Percentiles rank a stretch among this genome's conserved stretches.
Evolutionary conservation across 2,888 invertebrate genomes (phyloP).

Genomic region (Noctua janthe): DNA sequence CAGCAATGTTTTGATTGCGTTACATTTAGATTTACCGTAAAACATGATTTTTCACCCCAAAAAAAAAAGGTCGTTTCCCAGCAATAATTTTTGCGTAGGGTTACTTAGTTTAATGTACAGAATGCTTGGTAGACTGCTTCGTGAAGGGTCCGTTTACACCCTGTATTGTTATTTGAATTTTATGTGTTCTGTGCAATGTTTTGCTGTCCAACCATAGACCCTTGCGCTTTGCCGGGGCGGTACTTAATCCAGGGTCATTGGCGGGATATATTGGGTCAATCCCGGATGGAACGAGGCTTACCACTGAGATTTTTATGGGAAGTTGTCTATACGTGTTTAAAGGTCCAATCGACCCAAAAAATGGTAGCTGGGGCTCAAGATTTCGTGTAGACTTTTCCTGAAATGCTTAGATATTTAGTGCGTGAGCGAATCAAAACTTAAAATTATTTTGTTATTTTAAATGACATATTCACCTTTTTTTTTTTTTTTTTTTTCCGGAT

Average conservation of each 20-base stretch:
- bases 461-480: not conserved
- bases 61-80: no score
- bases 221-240: not conserved
- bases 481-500: no score
- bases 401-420: not conserved
- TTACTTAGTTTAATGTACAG: no score
- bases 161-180: not conserved
- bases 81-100: no score
- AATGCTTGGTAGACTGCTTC: no score
- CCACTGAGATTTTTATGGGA: slow-evolving; percentile 8
- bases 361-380: not conserved
- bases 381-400: not conserved
- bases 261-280: slow-evolving; percentile 32
- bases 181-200: not conserved
- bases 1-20: no score
- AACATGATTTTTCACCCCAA: no score
- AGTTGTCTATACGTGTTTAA: slow-evolving; percentile 1
- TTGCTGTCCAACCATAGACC: not conserved
- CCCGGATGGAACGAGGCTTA: slow-evolving; percentile 43
- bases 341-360: not conserved
- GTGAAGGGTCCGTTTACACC: no score
- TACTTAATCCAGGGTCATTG: slow-evolving; percentile 35
- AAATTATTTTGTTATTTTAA: not conserved
- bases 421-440: not conserved
- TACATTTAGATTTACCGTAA: no score